Conservation (phyloP, 2,888 invertebrate species). For the Acleris emargana region DNA sequence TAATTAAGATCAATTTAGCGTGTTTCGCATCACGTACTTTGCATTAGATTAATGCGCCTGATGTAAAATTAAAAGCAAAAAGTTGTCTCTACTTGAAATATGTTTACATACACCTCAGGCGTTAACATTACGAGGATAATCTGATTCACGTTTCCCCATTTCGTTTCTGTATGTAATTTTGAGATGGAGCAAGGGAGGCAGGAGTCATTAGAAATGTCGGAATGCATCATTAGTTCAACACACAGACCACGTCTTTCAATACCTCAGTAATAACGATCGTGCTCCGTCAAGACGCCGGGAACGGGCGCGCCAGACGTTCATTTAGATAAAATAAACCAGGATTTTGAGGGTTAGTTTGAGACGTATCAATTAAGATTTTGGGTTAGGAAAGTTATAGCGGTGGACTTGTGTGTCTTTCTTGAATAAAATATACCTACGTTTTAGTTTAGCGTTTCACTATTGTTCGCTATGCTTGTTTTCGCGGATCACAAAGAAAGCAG, state of each 20-base stretch:
- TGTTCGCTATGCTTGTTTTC: slow-evolving; percentile 16
- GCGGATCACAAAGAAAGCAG: slow-evolving; percentile 22
- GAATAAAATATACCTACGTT: too few relatives aligned
- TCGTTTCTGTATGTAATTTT: slow-evolving; percentile 3
- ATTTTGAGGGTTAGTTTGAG: slow-evolving; percentile 8
- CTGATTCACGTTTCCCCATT: not conserved
- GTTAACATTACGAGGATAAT: slow-evolving; percentile 6
- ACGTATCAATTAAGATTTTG: slow-evolving; percentile 1
- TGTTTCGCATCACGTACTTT: not conserved
- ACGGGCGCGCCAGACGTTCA: slow-evolving; percentile 12
- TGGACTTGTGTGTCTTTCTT: not conserved
- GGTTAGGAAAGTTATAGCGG: not conserved
- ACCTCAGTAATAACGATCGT: slow-evolving; percentile 32
- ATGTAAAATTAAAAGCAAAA: slow-evolving; percentile 14
- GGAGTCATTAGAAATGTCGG: slow-evolving; percentile 24
- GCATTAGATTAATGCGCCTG: slow-evolving; percentile 12
- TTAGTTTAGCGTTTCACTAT: not conserved
- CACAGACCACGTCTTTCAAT: slow-evolving; percentile 36
- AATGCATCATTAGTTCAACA: slow-evolving; percentile 32
- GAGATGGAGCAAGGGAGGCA: slow-evolving; percentile 17
- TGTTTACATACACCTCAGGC: slow-evolving; percentile 11
- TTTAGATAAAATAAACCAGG: slow-evolving; percentile 16
- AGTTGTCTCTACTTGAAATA: not conserved
- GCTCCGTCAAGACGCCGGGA: slow-evolving; percentile 19
- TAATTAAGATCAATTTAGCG: too few relatives aligned